Evolutionary conservation across 2,113 vertebrate species (phyloP), one percentile per base, ranked within the genome.

Genomic region (Vulpes vulpes): DNA sequence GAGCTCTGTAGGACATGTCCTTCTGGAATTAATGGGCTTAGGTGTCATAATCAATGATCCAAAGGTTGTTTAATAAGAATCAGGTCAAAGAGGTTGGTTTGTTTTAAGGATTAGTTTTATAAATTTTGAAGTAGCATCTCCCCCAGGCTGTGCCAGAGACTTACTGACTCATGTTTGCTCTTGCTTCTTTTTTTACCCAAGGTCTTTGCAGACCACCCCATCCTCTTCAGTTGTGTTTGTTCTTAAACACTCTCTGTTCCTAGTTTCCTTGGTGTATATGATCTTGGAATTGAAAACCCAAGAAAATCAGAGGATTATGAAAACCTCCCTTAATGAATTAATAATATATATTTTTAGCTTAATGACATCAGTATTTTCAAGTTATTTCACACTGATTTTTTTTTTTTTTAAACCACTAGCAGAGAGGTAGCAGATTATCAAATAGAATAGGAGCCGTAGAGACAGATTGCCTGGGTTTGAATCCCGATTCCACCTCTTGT

Each of bases 251-350:
- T 67, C 12, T 67, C 38, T 4, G 85, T 95, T 81, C 43, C 86
- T 82, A 43, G 89, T 79, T 89, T 71, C 53, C 74, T 91, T 86
- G 86, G 17, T 80, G 38, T 80, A 23, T 65, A 89, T 51, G 35
- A 3, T 95, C 89, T 91, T 82, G 74, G 90, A 78, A 73, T 43
- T 71, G 53, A 73, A 73, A 71, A 35, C 51, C 23, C n/a, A 38
- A 38, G 67, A 79, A 94, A 94, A 86, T 65, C 60, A 51, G 94
- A 87, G 55, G 92, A 93, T 91, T 82, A 20, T n/a, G n/a, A 89
- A 91, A 91, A 51, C 1, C 14, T 89, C 49, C 51, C 38, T 83
- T 65, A 55, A 85, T 62, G 90, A 57, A 60, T 86, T 67, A 86
- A 69, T 90, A 74, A 79, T 35, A 15, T 71, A 19, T 74, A 71